phyloP scores from a whole-genome alignment of 2,888 invertebrate genomes.

The Polymixis flavicincta region DNA sequence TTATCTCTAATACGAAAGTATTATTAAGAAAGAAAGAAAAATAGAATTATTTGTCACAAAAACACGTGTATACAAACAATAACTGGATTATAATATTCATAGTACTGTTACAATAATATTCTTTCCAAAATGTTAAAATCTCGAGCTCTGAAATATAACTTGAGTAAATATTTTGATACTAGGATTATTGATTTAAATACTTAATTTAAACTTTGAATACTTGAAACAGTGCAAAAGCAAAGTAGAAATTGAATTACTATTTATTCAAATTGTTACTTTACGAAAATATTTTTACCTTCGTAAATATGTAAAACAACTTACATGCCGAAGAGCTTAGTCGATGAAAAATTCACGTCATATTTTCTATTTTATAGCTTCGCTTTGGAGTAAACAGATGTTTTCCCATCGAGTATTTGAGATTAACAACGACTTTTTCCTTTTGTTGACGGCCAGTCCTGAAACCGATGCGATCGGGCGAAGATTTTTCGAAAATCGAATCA shows the following conservation, averaged over 20 bases:
- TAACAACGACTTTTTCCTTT: conserved; percentile 69
- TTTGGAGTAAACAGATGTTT: conserved; percentile 63
- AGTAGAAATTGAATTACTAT: conserved; percentile 32
- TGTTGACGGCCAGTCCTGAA: conserved; percentile 59
- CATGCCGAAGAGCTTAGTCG: conserved; percentile 58
- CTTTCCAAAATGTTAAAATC: background rate
- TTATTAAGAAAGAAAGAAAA: background rate
- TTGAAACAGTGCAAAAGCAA: conserved; percentile 11
- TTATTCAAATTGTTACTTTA: conserved; percentile 36
- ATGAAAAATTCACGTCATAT: conserved; percentile 57
- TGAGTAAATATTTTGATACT: background rate
- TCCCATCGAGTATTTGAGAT: conserved; percentile 67
- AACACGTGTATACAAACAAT: background rate
- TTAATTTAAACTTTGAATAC: conserved; percentile 19
- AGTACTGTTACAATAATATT: background rate
- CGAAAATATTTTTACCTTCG: conserved; percentile 52
- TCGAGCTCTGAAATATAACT: background rate
- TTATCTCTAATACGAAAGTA: background rate
- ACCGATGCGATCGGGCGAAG: conserved; percentile 46
- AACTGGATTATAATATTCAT: background rate
- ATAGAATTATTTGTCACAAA: background rate
- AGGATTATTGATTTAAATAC: conserved; percentile 28
- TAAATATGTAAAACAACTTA: conserved; percentile 67
- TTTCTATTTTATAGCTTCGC: conserved; percentile 63
- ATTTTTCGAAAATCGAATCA: conserved; percentile 59